A percentile compares a stretch with the other conserved stretches of the same genome.
Conservation (phyloP, 1,140 invertebrate species). For the Leptopilina clavipes region DNA sequence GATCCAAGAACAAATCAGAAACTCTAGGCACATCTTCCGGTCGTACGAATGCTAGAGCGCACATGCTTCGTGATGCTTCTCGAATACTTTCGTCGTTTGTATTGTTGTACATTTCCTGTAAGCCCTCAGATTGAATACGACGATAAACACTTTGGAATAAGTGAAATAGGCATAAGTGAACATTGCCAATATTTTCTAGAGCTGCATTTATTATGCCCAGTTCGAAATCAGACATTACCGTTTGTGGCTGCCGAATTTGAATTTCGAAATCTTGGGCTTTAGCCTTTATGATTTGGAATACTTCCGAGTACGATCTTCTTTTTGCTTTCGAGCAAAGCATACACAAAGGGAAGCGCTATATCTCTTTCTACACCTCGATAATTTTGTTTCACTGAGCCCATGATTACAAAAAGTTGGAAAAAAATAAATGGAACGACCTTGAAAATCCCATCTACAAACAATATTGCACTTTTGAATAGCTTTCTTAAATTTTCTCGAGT, state of each 20-base stretch:
- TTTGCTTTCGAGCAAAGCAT: conserved; percentile 39
- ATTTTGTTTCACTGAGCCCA: conserved; percentile 19
- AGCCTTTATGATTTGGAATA: not conserved
- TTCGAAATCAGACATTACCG: conserved; percentile 32
- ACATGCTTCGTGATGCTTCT: conserved; percentile 20
- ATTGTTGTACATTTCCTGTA: conserved; percentile 34
- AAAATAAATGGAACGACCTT: conserved; percentile 36
- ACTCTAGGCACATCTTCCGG: no score
- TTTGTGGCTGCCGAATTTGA: not conserved
- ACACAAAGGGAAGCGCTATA: no score
- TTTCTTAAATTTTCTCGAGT: conserved; percentile 21
- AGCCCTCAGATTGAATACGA: conserved; percentile 34
- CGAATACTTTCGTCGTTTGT: conserved; percentile 32
- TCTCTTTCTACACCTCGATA: conserved; percentile 18
- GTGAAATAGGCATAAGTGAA: conserved; percentile 36
- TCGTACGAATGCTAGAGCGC: conserved; percentile 36
- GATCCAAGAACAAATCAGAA: no score
- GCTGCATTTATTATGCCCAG: conserved; percentile 27
- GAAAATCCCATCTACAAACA: conserved; percentile 36
- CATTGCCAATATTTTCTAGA: not conserved
- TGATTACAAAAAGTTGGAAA: conserved; percentile 39
- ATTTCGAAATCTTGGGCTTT: conserved; percentile 17
- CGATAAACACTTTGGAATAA: conserved; percentile 34
- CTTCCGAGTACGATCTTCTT: conserved; percentile 23
- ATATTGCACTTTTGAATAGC: not conserved